A percentile compares a stretch with the other conserved stretches of the same genome.
Evolutionary conservation across 64 coral and sea anemone genomes (phyloP).

Genomic region (Anthopleura sola): DNA sequence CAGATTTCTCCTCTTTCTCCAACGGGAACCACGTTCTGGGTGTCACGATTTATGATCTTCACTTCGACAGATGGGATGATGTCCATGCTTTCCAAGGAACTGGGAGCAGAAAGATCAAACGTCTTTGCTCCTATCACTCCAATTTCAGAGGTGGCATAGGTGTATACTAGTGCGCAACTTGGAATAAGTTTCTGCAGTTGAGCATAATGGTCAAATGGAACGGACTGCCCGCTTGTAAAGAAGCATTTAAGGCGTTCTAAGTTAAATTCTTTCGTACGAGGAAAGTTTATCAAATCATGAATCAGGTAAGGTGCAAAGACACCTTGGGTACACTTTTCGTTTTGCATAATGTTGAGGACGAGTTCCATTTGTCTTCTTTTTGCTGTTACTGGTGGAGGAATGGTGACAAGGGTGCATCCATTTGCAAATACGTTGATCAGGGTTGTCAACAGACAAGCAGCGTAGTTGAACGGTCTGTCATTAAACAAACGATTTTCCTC

Average conservation of each 20-base stretch:
- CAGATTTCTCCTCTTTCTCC: neutral
- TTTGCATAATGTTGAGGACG: neutral
- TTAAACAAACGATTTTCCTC: neutral
- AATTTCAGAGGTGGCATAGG: neutral
- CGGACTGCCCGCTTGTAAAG: neutral
- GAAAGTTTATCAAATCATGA: neutral
- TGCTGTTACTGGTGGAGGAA: neutral
- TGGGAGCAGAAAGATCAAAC: neutral
- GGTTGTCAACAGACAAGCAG: neutral
- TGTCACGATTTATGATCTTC: conserved; percentile 24
- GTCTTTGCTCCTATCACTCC: neutral
- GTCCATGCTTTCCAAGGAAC: neutral
- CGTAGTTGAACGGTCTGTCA: neutral
- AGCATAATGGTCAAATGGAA: no score
- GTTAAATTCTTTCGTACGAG: neutral
- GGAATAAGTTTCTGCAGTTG: neutral
- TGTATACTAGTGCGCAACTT: neutral
- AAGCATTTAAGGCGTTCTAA: neutral
- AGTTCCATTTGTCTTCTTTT: neutral
- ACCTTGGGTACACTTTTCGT: conserved; percentile 5
- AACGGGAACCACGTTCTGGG: neutral
- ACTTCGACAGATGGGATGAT: conserved; percentile 30
- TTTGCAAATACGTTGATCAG: neutral
- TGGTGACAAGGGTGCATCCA: neutral
- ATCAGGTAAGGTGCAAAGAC: neutral